These are phyloP conservation scores for Odontamblyopus lacepedii DNA, from an alignment of 2,797 vertebrate species.

Conservation along the genomic window DNA sequence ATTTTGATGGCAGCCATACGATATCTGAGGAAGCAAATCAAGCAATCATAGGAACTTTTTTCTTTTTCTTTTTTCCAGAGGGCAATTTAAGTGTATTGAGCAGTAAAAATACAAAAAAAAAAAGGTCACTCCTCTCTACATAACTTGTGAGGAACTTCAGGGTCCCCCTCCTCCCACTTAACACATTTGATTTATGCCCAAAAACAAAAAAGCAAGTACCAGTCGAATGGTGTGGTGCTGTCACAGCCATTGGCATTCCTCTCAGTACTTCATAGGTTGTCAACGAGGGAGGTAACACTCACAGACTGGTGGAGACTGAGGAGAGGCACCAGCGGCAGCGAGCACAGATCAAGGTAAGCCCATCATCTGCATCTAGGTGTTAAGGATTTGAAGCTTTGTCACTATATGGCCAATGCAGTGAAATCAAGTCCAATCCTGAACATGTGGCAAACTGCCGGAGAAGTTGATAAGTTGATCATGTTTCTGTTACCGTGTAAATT, in stretches of 20 bases:
- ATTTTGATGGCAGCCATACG: not conserved
- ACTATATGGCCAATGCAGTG: conserved; percentile 27
- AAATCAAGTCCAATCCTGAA: conserved; percentile 20
- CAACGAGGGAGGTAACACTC: conserved; percentile 58
- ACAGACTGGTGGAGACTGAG: conserved; percentile 55
- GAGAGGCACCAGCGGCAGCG: conserved; percentile 51
- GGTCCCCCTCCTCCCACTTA: conserved; percentile 23
- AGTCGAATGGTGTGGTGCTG: conserved; percentile 53
- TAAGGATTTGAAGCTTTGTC: conserved; percentile 25
- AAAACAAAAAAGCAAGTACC: conserved; percentile 61
- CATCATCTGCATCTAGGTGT: conserved; percentile 46
- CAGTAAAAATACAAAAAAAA: no score
- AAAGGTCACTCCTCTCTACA: conserved; percentile 1
- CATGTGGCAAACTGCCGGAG: conserved; percentile 17
- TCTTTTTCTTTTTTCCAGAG: no score
- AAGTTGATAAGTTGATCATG: conserved; percentile 8
- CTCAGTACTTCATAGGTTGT: conserved; percentile 68
- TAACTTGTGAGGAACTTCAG: conserved; percentile 16
- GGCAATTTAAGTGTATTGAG: no score
- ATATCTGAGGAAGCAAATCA: conserved; percentile 11
- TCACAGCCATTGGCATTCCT: conserved; percentile 64
- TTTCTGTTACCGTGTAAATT: not conserved
- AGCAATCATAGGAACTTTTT: no score
- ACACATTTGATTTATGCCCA: conserved; percentile 51
- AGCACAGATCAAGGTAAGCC: conserved; percentile 64